Conservation (phyloP, 1,140 invertebrate species). For the Drosophila pseudoananassae region DNA sequence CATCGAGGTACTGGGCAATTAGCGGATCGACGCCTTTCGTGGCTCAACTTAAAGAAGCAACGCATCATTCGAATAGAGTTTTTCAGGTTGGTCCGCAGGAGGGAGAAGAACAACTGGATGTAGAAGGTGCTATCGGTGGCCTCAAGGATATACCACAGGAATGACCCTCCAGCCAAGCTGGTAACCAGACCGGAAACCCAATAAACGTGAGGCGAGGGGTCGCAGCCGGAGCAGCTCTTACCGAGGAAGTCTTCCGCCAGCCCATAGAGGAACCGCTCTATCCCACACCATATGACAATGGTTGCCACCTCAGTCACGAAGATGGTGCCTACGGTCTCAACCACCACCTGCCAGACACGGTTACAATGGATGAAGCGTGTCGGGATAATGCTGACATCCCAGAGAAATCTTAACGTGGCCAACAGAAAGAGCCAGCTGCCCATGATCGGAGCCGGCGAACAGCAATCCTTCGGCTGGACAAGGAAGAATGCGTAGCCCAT, state of each 20-base stretch:
- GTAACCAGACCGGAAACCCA: slow-evolving; percentile 38
- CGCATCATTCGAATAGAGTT: slow-evolving; percentile 7
- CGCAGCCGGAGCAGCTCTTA: neutral
- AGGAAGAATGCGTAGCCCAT: slow-evolving; percentile 46
- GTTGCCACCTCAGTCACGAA: slow-evolving; percentile 44
- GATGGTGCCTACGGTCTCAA: slow-evolving; percentile 40
- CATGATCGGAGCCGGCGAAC: slow-evolving; percentile 49
- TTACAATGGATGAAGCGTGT: slow-evolving; percentile 42
- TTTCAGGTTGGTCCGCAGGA: neutral
- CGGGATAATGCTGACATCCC: slow-evolving; percentile 51
- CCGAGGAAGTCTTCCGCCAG: slow-evolving; percentile 9
- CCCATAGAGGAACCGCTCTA: slow-evolving; percentile 44
- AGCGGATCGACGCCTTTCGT: neutral
- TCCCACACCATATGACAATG: slow-evolving; percentile 55
- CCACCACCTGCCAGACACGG: slow-evolving; percentile 22
- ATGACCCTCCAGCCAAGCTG: neutral
- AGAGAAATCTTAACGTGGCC: slow-evolving; percentile 39
- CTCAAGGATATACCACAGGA: slow-evolving; percentile 45
- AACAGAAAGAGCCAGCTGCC: slow-evolving; percentile 55
- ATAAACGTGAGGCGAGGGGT: slow-evolving; percentile 12
- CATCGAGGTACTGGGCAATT: too few species aligned
- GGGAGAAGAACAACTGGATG: neutral
- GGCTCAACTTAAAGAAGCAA: slow-evolving; percentile 2
- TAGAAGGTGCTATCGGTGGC: slow-evolving; percentile 38
- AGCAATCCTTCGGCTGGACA: slow-evolving; percentile 46